Evolutionary conservation across 2,113 vertebrate species (phyloP).

Genomic region (Myxocyprinus asiaticus): DNA sequence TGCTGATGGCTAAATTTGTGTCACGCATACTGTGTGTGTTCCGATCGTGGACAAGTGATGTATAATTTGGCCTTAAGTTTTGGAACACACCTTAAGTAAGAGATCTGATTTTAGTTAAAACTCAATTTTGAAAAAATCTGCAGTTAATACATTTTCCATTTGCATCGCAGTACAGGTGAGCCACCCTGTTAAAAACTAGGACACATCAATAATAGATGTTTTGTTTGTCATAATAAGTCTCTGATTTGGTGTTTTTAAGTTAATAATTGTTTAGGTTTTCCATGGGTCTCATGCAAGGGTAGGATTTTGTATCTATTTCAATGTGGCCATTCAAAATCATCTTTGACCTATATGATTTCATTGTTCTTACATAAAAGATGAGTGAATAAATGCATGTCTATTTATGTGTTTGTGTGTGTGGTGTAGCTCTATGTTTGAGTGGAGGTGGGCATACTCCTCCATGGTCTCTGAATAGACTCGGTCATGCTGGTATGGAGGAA

Average conservation of each 20-base stretch:
- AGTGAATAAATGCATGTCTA: neutral
- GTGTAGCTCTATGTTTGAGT: neutral
- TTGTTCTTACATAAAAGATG: neutral
- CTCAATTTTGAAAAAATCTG: no score
- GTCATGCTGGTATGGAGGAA: slow-evolving; percentile 34
- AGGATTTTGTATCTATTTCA: neutral
- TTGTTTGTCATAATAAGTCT: neutral
- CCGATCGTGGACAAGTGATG: no score
- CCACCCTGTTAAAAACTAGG: neutral
- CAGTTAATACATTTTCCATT: no score
- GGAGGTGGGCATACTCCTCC: slow-evolving; percentile 49
- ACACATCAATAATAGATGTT: neutral
- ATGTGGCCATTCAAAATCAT: neutral
- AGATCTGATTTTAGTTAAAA: no score
- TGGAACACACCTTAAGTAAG: no score
- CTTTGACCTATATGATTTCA: neutral
- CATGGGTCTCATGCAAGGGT: neutral
- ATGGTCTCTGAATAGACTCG: slow-evolving; percentile 44
- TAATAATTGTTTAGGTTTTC: neutral
- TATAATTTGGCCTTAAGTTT: no score
- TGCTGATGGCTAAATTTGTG: no score
- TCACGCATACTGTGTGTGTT: no score
- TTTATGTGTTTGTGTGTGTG: slow-evolving; percentile 18
- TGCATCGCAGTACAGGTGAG: no score
- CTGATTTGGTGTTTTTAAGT: neutral